Percentiles rank a stretch among this genome's conserved stretches.
Evolutionary conservation across 2,888 invertebrate genomes (phyloP).

Genomic region (Agriopis marginaria): DNA sequence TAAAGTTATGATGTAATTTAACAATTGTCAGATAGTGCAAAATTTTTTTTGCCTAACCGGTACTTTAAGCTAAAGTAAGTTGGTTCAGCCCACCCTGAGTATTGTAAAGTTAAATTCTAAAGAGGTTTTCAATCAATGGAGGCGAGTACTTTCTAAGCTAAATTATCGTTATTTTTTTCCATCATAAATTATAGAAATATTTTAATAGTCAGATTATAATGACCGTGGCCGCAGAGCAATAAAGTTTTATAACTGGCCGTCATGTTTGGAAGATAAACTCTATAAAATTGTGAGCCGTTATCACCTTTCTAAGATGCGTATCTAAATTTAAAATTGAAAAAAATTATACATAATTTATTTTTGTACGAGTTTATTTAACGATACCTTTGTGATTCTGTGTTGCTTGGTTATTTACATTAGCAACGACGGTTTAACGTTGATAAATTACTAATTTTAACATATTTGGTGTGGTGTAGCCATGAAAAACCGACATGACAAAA

Average conservation of each 20-base stretch:
- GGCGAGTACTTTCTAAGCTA: background rate
- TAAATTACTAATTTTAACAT: no score
- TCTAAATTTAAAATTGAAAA: conserved; percentile 2
- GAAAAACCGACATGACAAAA: no score
- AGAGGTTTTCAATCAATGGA: background rate
- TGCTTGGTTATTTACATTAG: no score
- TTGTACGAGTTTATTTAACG: background rate
- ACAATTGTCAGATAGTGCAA: no score
- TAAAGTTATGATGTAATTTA: no score
- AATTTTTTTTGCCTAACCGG: no score
- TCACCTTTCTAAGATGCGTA: conserved; percentile 18
- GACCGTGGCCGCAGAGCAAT: conserved; percentile 31
- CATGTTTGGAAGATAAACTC: conserved; percentile 22
- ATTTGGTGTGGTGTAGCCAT: no score
- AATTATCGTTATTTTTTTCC: background rate
- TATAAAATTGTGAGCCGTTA: conserved; percentile 12
- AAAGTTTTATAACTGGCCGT: conserved; percentile 33
- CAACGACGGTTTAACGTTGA: no score
- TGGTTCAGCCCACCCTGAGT: no score
- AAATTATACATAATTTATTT: background rate
- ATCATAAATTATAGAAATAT: conserved; percentile 11
- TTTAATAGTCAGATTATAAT: conserved; percentile 26
- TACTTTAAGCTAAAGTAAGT: no score
- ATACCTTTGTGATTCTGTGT: no score
- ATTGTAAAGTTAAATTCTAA: background rate